Conservation (phyloP, 1,140 invertebrate genomes). For the Rhynchophorus ferrugineus region DNA sequence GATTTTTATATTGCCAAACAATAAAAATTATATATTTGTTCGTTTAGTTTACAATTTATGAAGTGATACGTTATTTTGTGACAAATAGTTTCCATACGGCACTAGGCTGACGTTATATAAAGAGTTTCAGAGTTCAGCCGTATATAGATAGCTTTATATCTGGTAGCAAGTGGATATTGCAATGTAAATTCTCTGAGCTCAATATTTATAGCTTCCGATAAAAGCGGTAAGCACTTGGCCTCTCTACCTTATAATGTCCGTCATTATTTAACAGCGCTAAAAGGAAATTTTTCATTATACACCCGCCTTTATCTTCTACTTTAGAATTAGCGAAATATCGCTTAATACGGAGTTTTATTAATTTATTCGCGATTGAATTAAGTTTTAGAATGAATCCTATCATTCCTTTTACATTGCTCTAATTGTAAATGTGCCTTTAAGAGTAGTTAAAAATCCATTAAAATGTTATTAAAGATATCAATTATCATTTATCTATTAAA, state of each 20-base stretch:
- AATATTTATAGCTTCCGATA: slow-evolving; percentile 34
- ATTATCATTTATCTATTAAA: no score
- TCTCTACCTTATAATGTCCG: slow-evolving; percentile 20
- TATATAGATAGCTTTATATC: slow-evolving; percentile 28
- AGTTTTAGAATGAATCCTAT: no score
- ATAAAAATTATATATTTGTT: neutral
- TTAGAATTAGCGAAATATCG: slow-evolving; percentile 3
- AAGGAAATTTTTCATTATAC: slow-evolving; percentile 16
- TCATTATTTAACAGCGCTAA: slow-evolving; percentile 14
- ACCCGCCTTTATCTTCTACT: neutral
- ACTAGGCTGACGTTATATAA: slow-evolving; percentile 13
- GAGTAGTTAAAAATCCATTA: no score
- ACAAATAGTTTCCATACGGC: slow-evolving; percentile 16
- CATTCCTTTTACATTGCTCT: no score
- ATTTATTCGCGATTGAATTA: neutral
- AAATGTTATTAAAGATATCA: no score
- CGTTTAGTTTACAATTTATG: neutral
- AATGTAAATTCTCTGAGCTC: slow-evolving; percentile 32
- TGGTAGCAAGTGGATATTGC: slow-evolving; percentile 31
- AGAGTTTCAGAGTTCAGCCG: slow-evolving; percentile 11
- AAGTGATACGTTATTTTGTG: slow-evolving; percentile 7
- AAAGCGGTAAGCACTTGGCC: slow-evolving; percentile 27
- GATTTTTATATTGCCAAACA: no score
- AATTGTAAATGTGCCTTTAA: no score
- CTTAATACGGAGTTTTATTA: neutral